phyloP scores from a whole-genome alignment of 2,888 invertebrate genomes.

The Aricia artaxerxes region DNA sequence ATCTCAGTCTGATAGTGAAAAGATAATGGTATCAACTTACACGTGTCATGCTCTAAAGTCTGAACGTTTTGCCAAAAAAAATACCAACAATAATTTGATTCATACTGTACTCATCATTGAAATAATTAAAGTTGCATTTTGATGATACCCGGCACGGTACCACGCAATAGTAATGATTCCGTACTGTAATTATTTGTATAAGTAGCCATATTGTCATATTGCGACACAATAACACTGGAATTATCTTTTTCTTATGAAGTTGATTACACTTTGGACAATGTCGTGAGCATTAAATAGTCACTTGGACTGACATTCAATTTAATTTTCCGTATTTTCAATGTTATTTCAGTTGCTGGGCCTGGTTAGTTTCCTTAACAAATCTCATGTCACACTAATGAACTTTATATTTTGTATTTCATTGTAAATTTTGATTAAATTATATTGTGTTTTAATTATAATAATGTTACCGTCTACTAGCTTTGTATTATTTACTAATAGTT shows the following conservation, averaged over 20 bases:
- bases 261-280: constrained; percentile 29
- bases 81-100: neutral
- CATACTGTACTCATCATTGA: neutral
- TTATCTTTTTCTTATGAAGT: constrained; percentile 28
- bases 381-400: neutral
- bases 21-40: neutral
- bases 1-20: neutral
- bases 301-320: constrained; percentile 2
- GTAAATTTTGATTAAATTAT: neutral
- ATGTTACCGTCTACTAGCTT: neutral
- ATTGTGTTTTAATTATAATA: neutral
- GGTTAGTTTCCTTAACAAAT: neutral
- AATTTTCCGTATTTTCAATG: constrained; percentile 6
- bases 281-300: constrained; percentile 24
- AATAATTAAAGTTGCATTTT: constrained; percentile 5
- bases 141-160: neutral
- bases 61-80: neutral
- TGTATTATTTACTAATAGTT: constrained; percentile 27
- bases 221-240: constrained; percentile 16
- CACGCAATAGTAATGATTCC: constrained; percentile 21
- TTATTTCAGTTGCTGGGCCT: neutral
- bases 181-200: constrained; percentile 24
- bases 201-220: constrained; percentile 19
- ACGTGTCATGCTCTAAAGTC: neutral
- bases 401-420: neutral